phyloP scores from a whole-genome alignment of 2,113 vertebrate genomes.

The Motacilla tschutschensis region DNA sequence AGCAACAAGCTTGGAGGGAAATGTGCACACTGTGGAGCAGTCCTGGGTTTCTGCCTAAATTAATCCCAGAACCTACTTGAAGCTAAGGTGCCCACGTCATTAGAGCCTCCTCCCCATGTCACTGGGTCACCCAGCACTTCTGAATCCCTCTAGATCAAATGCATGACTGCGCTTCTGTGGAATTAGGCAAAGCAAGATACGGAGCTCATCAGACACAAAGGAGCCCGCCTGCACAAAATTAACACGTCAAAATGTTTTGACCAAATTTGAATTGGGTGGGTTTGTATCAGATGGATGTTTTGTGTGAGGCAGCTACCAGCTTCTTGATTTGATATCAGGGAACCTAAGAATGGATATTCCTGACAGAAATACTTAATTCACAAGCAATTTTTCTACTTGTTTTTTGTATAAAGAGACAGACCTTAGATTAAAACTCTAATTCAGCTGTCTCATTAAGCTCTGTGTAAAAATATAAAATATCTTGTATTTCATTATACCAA shows the following conservation, averaged over 20 bases:
- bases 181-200: not conserved
- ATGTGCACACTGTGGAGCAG: not conserved
- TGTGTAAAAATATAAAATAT: not conserved
- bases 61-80: not conserved
- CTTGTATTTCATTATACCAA: not conserved
- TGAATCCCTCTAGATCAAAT: not conserved
- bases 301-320: not conserved
- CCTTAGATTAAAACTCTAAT: not conserved
- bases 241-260: not conserved
- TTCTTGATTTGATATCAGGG: not conserved
- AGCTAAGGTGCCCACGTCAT: not conserved
- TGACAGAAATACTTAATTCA: not conserved
- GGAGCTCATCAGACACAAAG: not conserved
- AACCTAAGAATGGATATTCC: not conserved
- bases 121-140: not conserved
- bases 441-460: not conserved
- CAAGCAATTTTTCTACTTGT: not conserved
- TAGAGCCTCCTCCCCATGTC: rapidly evolving
- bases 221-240: not conserved
- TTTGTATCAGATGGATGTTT: not conserved
- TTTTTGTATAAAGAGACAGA: not conserved
- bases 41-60: not conserved
- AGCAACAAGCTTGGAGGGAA: not conserved
- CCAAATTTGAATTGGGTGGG: not conserved
- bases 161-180: not conserved